Conservation (phyloP, 2,888 invertebrate species). For the Mythimna lalbum region DNA sequence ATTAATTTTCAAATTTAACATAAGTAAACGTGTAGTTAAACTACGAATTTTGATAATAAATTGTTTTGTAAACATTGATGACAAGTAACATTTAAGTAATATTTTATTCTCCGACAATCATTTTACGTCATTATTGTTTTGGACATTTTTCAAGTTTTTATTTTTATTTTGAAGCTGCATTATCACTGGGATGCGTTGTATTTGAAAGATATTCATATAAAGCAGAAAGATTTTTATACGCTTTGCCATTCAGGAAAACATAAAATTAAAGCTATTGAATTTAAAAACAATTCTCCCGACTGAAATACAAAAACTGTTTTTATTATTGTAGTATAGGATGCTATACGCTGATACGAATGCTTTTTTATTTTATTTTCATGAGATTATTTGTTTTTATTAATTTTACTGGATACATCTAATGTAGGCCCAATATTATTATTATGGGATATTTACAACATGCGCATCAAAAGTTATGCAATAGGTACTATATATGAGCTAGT, state of each 20-base stretch:
- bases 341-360: neutral
- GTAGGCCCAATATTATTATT: slow-evolving; percentile 68
- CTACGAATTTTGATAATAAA: slow-evolving; percentile 47
- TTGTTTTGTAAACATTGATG: slow-evolving; percentile 33
- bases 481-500: slow-evolving; percentile 22
- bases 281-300: neutral
- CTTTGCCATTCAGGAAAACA: neutral
- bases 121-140: slow-evolving; percentile 1
- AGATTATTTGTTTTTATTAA: slow-evolving; percentile 25
- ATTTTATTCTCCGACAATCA: slow-evolving; percentile 1
- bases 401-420: slow-evolving; percentile 70
- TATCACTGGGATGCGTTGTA: slow-evolving; percentile 9
- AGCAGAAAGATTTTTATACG: neutral
- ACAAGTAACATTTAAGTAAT: slow-evolving; percentile 27
- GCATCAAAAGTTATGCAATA: slow-evolving; percentile 10
- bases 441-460: slow-evolving; percentile 39
- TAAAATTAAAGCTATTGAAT: slow-evolving; percentile 1
- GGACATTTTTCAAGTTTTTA: neutral
- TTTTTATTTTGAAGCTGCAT: neutral
- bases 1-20: slow-evolving; percentile 11
- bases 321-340: too few species aligned
- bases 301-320: neutral
- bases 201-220: neutral
- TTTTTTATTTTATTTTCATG: slow-evolving; percentile 15
- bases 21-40: slow-evolving; percentile 49